Percentiles rank a stretch among this genome's conserved stretches.
Evolutionary conservation across 2,113 vertebrate genomes (phyloP).

Genomic region (Stegostoma tigrinum): DNA sequence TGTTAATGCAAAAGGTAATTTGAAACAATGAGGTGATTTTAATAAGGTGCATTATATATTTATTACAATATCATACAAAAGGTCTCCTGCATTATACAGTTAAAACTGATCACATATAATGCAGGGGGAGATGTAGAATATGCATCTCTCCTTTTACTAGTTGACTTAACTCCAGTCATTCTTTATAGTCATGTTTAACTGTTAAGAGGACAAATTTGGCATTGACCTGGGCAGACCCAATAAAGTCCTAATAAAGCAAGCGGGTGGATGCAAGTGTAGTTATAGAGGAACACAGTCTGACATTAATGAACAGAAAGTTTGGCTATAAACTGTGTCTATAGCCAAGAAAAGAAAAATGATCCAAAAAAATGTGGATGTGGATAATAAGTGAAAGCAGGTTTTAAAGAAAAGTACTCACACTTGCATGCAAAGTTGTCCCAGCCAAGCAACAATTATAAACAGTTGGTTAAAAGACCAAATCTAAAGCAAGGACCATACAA

Average conservation of each 20-base stretch:
- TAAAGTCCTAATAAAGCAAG: neutral
- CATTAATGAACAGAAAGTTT: neutral
- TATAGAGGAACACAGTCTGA: neutral
- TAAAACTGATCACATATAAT: neutral
- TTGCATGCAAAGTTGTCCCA: constrained; percentile 19
- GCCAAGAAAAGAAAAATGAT: neutral
- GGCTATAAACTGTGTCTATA: neutral
- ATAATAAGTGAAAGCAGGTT: constrained; percentile 7
- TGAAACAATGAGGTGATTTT: neutral
- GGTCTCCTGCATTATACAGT: neutral
- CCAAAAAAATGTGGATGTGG: neutral
- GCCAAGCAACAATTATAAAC: constrained; percentile 21
- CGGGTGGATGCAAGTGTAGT: constrained; percentile 1
- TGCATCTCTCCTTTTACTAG: neutral
- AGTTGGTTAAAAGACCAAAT: constrained; percentile 25
- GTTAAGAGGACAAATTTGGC: constrained; percentile 14
- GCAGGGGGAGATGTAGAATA: neutral
- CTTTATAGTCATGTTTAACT: constrained; percentile 36
- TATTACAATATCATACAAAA: neutral
- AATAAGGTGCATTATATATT: neutral
- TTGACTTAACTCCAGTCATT: constrained; percentile 23
- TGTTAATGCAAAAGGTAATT: neutral
- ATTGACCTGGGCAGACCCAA: neutral
- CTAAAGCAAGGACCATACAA: constrained; percentile 10
- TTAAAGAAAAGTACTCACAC: constrained; percentile 5